Evolutionary conservation across 2,888 invertebrate genomes (phyloP), one percentile per base, ranked within the genome.

Genomic region (Calameuta idolon): DNA sequence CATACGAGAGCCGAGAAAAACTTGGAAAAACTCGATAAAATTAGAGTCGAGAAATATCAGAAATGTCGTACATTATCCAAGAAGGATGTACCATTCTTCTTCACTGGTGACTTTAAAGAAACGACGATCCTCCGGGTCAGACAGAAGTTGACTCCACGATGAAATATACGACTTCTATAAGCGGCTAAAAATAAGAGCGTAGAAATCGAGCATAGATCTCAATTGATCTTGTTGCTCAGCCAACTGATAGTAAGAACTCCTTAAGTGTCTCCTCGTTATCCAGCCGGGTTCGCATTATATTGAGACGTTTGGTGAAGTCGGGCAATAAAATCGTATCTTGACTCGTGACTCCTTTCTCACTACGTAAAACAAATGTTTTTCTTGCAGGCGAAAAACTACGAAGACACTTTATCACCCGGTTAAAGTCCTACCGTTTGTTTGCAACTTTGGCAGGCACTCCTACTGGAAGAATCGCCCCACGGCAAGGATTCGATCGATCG

Each of bases 151-250:
- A 55, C 23, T 55, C 55, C 23, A 55, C 55, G 23, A 55, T 55
- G 55, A 55, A 15, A 55, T 55, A 55, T 55, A 55, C 23, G 55
- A 55, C 23, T 55, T 55, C 55, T 55, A 23, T 55, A 55, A 55
- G 55, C 55, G 55, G 9, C 55, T 55, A 55, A 55, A 55, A 71
- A 71, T 30, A 30, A 71, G 23, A 30, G 71, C 30, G 71, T 33
- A 71, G 34, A 12, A 23, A 30, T 34, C 33, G 33, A 34, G 34
- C 71, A 34, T 31, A 34, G 71, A 71, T 71, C 71, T 31, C 71
- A 71, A 71, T 71, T 71, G 71, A 71, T 71, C 34, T 71, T 71
- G 30, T 71, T 34, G 23, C 71, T 31, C 30, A 23, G 71, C 31
- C 71, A 34, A 71, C 23, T 55, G 55, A 55, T 55, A 55, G 55